Percentiles rank a stretch among this genome's conserved stretches.
These are phyloP conservation scores for Phyllopteryx taeniolatus DNA, from an alignment of 2,113 vertebrate genomes.

Conservation along the genomic window DNA sequence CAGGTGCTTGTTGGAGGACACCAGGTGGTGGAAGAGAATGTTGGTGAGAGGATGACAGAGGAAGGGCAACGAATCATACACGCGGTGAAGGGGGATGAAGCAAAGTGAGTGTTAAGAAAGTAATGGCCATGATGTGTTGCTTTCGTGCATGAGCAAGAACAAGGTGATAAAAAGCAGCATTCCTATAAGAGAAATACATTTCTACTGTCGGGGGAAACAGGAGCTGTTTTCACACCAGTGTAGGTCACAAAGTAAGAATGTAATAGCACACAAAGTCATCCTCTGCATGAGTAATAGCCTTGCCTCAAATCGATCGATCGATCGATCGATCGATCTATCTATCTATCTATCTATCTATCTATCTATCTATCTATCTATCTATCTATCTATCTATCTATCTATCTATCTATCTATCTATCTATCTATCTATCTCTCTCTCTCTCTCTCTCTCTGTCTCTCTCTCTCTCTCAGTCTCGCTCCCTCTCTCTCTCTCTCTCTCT, in stretches of 20 bases:
- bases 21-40: constrained; percentile 16
- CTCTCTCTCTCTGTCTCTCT: neutral
- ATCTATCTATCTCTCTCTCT: neutral
- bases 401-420: neutral
- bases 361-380: constrained; percentile 3
- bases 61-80: neutral
- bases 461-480: neutral
- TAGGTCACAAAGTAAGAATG: neutral
- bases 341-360: neutral
- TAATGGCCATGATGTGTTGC: constrained; percentile 12
- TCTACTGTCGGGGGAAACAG: constrained; percentile 17
- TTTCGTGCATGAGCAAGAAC: constrained; percentile 24
- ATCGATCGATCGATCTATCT: neutral
- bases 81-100: neutral
- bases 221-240: constrained; percentile 4
- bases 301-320: neutral
- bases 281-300: neutral
- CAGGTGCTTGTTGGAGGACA: constrained; percentile 32
- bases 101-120: constrained; percentile 15
- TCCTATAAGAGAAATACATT: constrained; percentile 18
- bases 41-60: constrained; percentile 11
- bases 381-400: constrained; percentile 1
- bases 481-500: neutral
- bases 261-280: neutral
- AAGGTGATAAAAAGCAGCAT: constrained; percentile 52